Evolutionary conservation across 2,888 invertebrate genomes (phyloP), one percentile per base, ranked within the genome.

Genomic region (Meganola albula): DNA sequence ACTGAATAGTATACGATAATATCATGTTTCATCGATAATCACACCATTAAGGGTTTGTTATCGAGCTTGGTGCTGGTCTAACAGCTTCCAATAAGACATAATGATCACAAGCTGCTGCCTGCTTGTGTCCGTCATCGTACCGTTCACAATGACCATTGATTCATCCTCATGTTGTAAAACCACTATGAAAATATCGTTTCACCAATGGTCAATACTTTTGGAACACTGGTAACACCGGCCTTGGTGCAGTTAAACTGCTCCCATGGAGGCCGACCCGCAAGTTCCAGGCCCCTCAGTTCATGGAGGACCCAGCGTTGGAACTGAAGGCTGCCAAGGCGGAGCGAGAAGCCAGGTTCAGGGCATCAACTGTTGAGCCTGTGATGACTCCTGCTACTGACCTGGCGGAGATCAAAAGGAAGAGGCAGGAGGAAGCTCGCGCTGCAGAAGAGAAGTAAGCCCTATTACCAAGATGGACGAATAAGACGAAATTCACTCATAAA

Each of bases 221-320:
- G 64, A 54, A 60, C 53, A 40, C 61, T 58, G 53, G 55, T 74
- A 75, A 75, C 65, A 44, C 71, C 65, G 71, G 75, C 76, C 75
- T 70, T 63, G 78, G 74, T 76, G 74, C 87, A 88, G 87, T 88
- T 52, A 88, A 89, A 62, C 87, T 92, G 83, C 88, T 90, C 48
- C 90, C 92, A 49, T 86, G 88, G 71, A 89, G 92, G 63, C 90
- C 91, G 58, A 88, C 90, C 63, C 88, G 92, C 68, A 90, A 89
- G 72, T 92, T 92, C 78, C 88, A 90, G 68, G 83, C 83, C 40
- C 88, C 87, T 34, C 74, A 84, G 56, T 70, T 73, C 31, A 76
- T 90, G 70, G 90, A 90, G 47, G 89, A 90, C 55, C 88, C 88
- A 9, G 82, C 75, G 36, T 62, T 84, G 40, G 90, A 91, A 55